Evolutionary conservation across 2,888 invertebrate species (phyloP), one percentile per base, ranked within the genome.

Genomic region (Acanthococcus lagerstroemiae): DNA sequence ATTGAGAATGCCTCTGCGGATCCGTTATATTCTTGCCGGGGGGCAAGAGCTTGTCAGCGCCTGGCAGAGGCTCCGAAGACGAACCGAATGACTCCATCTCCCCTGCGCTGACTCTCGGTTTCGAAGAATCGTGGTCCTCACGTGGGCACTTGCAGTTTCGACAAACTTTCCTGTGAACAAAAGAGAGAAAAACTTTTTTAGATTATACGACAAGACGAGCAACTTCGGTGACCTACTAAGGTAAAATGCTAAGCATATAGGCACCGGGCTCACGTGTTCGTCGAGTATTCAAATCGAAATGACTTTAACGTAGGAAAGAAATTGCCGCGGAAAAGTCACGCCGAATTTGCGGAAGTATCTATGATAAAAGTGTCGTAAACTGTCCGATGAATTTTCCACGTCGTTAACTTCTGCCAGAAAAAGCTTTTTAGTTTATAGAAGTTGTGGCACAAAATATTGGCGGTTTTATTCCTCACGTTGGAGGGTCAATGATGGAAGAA

Each of bases 1-100:
- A 93, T 76, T 94, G 93, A 56, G 92, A 90, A 74, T 90, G 89
- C 69, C 90, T 78, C 74, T 90, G 90, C 66, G 88, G 87, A 74
- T 88, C 87, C 69, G 78, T 74, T 58, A 78, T 77, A 12, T 76
- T 77, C 1, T 81, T 82, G 74, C 83, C 83, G 69, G 61, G 61
- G 81, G 82, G 74, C 83, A 83, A 73, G 44, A 80, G 78, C 69
- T 83, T 74, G 73, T 84, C 83, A 65, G 67, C 55, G 24, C 9
- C 37, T 30, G 65, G 69, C 45, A 63, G 66, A 7, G 69, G 27
- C 24, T 61, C 75, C 68, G 76, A 67, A 15, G 81, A 26, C 5
- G 48, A 17, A 9, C 19, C 56, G 15, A 56, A 21, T 2, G 66
- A 27, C 15, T 55, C 55, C 61, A 61, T 61, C 21, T 50, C 61